phyloP scores from a whole-genome alignment of 2,797 vertebrate species.

The Dryobates pubescens region DNA sequence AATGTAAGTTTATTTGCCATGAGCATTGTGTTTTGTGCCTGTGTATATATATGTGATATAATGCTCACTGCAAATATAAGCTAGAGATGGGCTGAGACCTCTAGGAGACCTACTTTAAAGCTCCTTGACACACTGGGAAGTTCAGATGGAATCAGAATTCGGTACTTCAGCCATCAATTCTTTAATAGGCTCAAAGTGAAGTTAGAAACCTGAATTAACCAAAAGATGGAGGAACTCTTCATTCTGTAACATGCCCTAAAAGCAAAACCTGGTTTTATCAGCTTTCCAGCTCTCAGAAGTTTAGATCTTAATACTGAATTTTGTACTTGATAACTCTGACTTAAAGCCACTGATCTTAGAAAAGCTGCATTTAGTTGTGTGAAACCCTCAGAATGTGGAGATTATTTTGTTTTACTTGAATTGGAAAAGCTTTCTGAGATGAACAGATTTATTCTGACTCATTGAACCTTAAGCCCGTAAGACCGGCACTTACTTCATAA shows the following conservation, averaged over 20 bases:
- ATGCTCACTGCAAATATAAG: background rate
- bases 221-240: background rate
- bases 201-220: background rate
- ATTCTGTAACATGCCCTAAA: background rate
- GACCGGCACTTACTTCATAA: background rate
- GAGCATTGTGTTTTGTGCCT: background rate
- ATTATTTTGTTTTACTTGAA: background rate
- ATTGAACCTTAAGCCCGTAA: background rate
- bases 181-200: background rate
- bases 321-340: background rate
- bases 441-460: background rate
- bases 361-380: background rate
- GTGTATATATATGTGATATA: too few relatives aligned
- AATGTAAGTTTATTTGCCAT: background rate
- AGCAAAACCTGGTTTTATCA: background rate
- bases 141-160: background rate
- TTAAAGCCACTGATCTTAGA: background rate
- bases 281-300: background rate
- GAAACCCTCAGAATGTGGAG: background rate
- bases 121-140: background rate
- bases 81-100: background rate
- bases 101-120: background rate
- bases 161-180: background rate
- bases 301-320: background rate
- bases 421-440: background rate